A percentile compares a stretch with the other conserved stretches of the same genome.
phyloP scores from a whole-genome alignment of 1,140 invertebrate species.

The Heliconius himera region DNA sequence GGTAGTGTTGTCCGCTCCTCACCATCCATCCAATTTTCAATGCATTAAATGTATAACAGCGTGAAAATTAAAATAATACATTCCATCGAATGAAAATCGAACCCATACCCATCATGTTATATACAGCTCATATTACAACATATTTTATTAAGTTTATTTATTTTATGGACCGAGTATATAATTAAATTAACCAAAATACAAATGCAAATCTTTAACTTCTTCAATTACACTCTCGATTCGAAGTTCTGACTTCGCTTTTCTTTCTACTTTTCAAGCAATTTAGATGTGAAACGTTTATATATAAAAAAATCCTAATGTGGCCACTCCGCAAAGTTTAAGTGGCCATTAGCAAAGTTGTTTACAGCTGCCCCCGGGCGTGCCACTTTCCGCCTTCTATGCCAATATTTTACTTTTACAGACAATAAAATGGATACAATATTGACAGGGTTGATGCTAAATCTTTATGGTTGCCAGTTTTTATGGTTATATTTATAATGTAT shows the following conservation, averaged over 20 bases:
- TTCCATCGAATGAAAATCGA: neutral
- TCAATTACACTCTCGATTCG: neutral
- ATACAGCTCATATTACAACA: too few relatives aligned
- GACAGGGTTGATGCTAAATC: slow-evolving; percentile 5
- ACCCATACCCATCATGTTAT: neutral
- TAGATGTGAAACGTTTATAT: slow-evolving; percentile 19
- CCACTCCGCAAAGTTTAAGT: slow-evolving; percentile 61
- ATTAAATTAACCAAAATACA: neutral
- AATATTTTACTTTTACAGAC: slow-evolving; percentile 20
- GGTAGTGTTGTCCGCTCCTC: neutral
- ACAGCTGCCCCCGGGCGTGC: slow-evolving; percentile 49
- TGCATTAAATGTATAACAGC: too few relatives aligned
- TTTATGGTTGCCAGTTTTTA: neutral
- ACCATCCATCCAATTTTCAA: neutral
- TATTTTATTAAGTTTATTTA: too few relatives aligned
- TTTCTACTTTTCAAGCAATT: slow-evolving; percentile 23
- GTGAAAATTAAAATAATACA: too few relatives aligned
- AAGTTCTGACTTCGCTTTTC: neutral
- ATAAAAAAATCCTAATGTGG: slow-evolving; percentile 39
- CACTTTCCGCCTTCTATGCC: slow-evolving; percentile 18
- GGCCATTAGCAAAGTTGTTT: slow-evolving; percentile 66
- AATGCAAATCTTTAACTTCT: neutral
- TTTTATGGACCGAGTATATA: neutral
- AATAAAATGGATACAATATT: slow-evolving; percentile 27
- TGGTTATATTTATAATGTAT: neutral